Evolutionary conservation across 2,797 vertebrate species (phyloP), one percentile per base, ranked within the genome.

Genomic region (Aplochiton taeniatus): DNA sequence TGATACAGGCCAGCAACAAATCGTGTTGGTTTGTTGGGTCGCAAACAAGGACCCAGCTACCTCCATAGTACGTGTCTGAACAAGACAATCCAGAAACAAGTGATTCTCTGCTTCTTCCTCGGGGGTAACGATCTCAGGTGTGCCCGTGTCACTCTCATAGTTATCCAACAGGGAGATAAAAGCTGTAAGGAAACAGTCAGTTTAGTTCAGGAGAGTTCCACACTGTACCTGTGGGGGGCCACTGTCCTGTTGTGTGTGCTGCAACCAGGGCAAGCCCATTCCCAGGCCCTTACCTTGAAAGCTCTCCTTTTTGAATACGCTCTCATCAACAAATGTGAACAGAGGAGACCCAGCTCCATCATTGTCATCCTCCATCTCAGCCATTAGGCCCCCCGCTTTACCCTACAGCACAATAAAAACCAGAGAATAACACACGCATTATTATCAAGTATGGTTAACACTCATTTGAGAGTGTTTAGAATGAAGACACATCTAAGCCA

Each of bases 151-250:
- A 68, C 92, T 93, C 82, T 83, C 92, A 63, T 94, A 94, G 84
- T 94, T 94, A 70, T 94, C 92, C 83, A 94, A 68, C 42, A 94
- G 87, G n/a, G 92, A 94, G 76, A 94, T 93, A 44, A 94, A 94
- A 45, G 92, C 93, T 94, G 79, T 18, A 65, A 74, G 58, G 70
- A 58, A 47, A 56, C 49, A 48, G 2, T 12, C 52, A 59, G 48
- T 61, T 61, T 50, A 50, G 69, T 43, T 58, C 20, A 49, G 20
- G 31, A 31, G 31, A 31, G 31, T 31, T 31, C 31, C 31, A 31
- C 6, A 31, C 31, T 31, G 31, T 31, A 2, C 6, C 31, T 31
- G 31, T 3, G 31, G 31, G 6, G 31, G 2, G 2, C 31, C 31
- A 31, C 11, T 49, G 17, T 31, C 3, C n/a, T 43, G 1, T 58